phyloP scores from a whole-genome alignment of 2,113 vertebrate species.

The Pungitius pungitius region DNA sequence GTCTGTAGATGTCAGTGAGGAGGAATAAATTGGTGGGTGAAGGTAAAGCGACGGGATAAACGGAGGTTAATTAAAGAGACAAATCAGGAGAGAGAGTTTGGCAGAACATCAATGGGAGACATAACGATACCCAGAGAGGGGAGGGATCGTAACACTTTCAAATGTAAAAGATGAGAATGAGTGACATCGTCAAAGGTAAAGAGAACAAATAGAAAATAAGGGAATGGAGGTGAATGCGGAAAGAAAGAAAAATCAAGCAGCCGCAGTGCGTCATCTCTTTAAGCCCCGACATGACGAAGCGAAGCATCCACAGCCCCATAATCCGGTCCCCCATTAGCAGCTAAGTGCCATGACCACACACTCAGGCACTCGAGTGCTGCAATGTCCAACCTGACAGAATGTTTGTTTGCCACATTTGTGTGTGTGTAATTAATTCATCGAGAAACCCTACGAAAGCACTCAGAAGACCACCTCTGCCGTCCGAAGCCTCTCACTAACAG shows the following conservation, averaged over 20 bases:
- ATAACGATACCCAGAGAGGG: not conserved
- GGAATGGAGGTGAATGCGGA: not conserved
- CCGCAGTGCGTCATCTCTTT: constrained; percentile 21
- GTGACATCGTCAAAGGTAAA: not conserved
- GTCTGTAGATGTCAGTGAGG: not conserved
- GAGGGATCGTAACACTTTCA: not conserved
- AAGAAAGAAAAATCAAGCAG: not conserved
- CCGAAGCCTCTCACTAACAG: not conserved
- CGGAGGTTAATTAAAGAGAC: constrained; percentile 1
- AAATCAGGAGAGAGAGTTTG: not conserved
- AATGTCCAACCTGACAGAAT: not conserved
- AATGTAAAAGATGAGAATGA: not conserved
- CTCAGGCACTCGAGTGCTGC: not conserved
- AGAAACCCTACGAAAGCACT: not conserved
- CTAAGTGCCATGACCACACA: not conserved
- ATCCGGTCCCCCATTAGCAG: constrained; percentile 20
- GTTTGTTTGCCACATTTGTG: not conserved
- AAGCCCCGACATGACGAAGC: constrained; percentile 9
- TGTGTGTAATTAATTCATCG: not conserved
- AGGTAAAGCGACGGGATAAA: not conserved
- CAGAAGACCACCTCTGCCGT: too few species aligned
- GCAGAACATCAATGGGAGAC: not conserved
- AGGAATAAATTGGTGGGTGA: not conserved
- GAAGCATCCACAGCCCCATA: constrained; percentile 41
- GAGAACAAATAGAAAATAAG: not conserved